Base-by-base conservation (phyloP, 2,888 invertebrate genomes). In the Coremacera marginata region DNA sequence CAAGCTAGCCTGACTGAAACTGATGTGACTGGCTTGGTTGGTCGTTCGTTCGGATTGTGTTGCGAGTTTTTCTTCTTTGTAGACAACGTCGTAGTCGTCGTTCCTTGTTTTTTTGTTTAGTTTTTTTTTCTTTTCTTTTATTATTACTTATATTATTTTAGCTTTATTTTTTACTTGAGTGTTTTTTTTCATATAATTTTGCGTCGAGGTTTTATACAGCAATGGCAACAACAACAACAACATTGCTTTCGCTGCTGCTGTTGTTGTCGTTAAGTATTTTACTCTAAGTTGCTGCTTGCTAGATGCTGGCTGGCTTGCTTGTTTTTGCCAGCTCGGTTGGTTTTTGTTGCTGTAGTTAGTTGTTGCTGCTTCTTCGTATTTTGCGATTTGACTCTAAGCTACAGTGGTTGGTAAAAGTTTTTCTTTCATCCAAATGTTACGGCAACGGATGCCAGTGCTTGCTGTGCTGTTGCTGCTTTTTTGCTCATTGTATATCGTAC, bases 91-190 rank as follows among this genome's bases (percentile, higher is more conserved):
- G 67, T 72, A 44, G 67, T 31, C 16, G 34, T 44, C 51, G 34
- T 70, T 25, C 52, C 34, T 25, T 63, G 51, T 74, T 44, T 31
- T 51, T 57, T 68, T 72, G 70, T 74, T 78, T 63, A 55, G 75
- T 65, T 63, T 71, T 76, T n/a, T 77, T 60, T 55, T 52, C 27
- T 70, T 72, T 70, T 72, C 62, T 75, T 70, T 67, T 65, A 55
- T 55, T 67, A 70, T 76, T 65, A 65, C 44, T 80, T 44, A 72
- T 76, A 77, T 73, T 70, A 77, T 63, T 73, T 76, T 77, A 81
- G 78, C 76, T 76, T 78, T 78, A 60, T 60, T n/a, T 67, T 75
- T 67, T 60, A 70, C 73, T 55, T 68, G 62, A 72, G 44, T 55
- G 63, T 51, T 52, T 76, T 77, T 71, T 76, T 62, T 75, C 27